A percentile compares a stretch with the other conserved stretches of the same genome.
phyloP scores from a whole-genome alignment of 2,797 vertebrate species.

The Chloroceryle inda region DNA sequence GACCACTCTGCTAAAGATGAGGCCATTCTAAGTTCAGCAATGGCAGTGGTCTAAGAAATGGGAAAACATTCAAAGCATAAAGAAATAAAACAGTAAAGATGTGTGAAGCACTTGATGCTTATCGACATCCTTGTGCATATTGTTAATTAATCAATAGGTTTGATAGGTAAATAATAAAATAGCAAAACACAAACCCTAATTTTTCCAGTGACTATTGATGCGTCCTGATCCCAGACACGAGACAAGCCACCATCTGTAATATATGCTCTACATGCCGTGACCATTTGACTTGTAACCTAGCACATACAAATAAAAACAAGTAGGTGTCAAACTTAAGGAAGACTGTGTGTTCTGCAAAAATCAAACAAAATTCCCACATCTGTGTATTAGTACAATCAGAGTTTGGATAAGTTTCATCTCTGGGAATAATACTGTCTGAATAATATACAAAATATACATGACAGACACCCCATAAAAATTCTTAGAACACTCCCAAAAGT shows the following conservation, averaged over 20 bases:
- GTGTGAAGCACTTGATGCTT: not conserved
- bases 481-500: not conserved
- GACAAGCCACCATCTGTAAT: constrained; percentile 83
- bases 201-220: constrained; percentile 80
- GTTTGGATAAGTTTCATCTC: not conserved
- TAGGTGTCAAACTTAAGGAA: not conserved
- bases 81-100: not conserved
- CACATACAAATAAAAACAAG: not conserved
- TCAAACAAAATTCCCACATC: not conserved
- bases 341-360: not conserved
- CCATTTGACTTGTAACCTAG: constrained; percentile 90
- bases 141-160: not conserved
- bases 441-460: not conserved
- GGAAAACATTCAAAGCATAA: not conserved
- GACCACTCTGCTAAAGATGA: not conserved
- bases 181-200: constrained; percentile 80
- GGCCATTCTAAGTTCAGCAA: not conserved
- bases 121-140: not conserved
- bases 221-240: constrained; percentile 87
- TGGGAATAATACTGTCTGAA: not conserved
- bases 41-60: not conserved
- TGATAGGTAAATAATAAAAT: not conserved
- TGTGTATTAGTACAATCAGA: not conserved
- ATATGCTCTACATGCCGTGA: constrained; percentile 85
- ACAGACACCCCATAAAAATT: not conserved